These are phyloP conservation scores for Suncus etruscus DNA, from an alignment of 2,113 vertebrate genomes.

Conservation along the genomic window DNA sequence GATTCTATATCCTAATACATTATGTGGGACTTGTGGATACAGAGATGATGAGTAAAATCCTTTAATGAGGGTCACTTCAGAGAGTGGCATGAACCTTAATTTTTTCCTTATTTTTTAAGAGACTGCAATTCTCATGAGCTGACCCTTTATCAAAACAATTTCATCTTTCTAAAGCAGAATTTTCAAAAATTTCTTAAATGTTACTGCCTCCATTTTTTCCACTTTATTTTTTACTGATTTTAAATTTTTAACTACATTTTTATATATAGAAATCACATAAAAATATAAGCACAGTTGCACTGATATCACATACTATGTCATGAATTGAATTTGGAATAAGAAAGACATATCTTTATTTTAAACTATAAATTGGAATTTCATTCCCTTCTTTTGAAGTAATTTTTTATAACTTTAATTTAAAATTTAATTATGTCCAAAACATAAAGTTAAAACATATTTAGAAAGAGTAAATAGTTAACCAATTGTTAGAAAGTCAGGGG, in stretches of 20 bases:
- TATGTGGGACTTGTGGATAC: too few relatives aligned
- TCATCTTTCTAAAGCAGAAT: background rate
- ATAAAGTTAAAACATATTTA: slow-evolving; percentile 16
- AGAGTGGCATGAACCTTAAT: too few relatives aligned
- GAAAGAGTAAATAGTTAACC: background rate
- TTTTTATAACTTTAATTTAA: slow-evolving; percentile 27
- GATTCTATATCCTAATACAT: too few relatives aligned
- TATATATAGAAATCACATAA: background rate
- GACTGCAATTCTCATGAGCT: background rate
- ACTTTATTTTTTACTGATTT: background rate
- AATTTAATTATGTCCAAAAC: background rate
- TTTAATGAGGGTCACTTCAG: too few relatives aligned
- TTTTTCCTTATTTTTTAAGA: too few relatives aligned
- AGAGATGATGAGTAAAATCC: too few relatives aligned
- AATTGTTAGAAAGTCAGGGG: background rate
- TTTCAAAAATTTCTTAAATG: slow-evolving; percentile 17
- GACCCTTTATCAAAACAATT: background rate
- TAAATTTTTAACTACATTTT: background rate
- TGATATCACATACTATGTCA: background rate
- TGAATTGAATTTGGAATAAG: slow-evolving; percentile 10
- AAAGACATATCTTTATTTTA: background rate
- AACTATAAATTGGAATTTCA: background rate
- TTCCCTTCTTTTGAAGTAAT: background rate
- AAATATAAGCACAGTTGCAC: background rate
- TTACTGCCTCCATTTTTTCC: background rate